Base-by-base conservation (phyloP, 2,797 vertebrate species). In the Orestias chungarensis region DNA sequence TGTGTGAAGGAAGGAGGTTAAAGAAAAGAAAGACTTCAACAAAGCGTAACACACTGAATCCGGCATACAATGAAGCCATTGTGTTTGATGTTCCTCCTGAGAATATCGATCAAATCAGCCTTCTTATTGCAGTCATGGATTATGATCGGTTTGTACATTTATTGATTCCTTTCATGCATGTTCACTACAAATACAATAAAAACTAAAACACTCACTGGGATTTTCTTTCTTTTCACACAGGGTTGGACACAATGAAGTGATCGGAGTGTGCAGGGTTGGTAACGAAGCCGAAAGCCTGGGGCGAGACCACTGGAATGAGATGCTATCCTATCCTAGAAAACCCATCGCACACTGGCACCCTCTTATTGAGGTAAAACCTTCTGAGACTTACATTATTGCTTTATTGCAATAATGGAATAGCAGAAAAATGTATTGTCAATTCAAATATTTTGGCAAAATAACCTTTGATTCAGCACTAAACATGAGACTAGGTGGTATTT, bases 11-110 rank as follows among this genome's bases (percentile, higher is more conserved):
- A 80, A 95, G 97, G 71, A 92, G 97, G 70, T 92, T 99, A 68
- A 99, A 99, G 92, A 99, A 99, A 88, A 95, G 97, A 81, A 99
- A 99, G 95, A 98, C 97, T 0, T 99, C 98, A 62, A 99, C 97
- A 66, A 99, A 99, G 92, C 95, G 97, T 33, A 99, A 99, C 91
- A 99, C 97, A 1, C 93, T 99, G 76, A 99, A 99, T 86, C 98
- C 98, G 0, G 92, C 97, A 90, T 99, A 99, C 93, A 99, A 99
- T 44, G 97, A 99, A 95, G 98, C 98, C 95, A 99, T 99, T 88
- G 97, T 99, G 86, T 99, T 99, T 88, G 98, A 99, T 3, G 96
- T 99, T 80, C 98, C 97, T 81, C 97, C 97, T 0, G 98, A 99
- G 92, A 99, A 96, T 88, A 99, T 99, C 71, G 96, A 99, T 91